phyloP scores from a whole-genome alignment of 2,888 invertebrate species.

The Chrysotoxum bicinctum region DNA sequence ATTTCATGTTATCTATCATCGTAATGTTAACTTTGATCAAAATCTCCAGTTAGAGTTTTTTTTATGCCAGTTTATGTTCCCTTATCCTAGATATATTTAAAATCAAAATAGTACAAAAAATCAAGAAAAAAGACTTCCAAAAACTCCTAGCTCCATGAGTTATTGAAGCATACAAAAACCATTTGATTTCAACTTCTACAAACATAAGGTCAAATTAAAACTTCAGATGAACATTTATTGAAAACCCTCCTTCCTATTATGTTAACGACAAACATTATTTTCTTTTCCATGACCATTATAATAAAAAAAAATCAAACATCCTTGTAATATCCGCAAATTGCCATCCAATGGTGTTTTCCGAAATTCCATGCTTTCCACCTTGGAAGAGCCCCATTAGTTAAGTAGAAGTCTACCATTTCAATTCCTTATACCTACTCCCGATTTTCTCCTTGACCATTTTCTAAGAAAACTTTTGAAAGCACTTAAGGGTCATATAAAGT shows the following conservation, averaged over 20 bases:
- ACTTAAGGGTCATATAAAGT: slow-evolving; percentile 71
- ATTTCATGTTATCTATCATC: no score
- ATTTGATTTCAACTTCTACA: slow-evolving; percentile 8
- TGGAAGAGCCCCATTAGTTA: slow-evolving; percentile 54
- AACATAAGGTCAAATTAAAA: slow-evolving; percentile 22
- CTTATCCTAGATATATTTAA: not conserved
- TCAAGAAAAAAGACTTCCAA: not conserved
- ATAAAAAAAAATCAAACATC: slow-evolving; percentile 60
- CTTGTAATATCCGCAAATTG: slow-evolving; percentile 51
- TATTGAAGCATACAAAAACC: slow-evolving; percentile 3
- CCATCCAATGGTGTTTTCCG: slow-evolving; percentile 44
- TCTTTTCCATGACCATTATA: slow-evolving; percentile 23
- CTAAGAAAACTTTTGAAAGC: slow-evolving; percentile 64
- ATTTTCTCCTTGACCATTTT: slow-evolving; percentile 41
- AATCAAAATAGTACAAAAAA: not conserved
- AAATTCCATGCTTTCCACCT: slow-evolving; percentile 52
- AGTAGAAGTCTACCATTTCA: slow-evolving; percentile 19
- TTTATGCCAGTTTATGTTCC: not conserved
- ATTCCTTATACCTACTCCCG: not conserved
- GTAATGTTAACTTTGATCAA: no score
- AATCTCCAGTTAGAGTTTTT: not conserved
- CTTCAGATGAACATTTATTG: slow-evolving; percentile 21
- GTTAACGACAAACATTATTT: slow-evolving; percentile 17
- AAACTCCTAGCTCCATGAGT: not conserved
- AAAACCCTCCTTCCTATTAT: slow-evolving; percentile 6